Evolutionary conservation across 2,113 vertebrate species (phyloP).

Genomic region (Regulus satrapa): DNA sequence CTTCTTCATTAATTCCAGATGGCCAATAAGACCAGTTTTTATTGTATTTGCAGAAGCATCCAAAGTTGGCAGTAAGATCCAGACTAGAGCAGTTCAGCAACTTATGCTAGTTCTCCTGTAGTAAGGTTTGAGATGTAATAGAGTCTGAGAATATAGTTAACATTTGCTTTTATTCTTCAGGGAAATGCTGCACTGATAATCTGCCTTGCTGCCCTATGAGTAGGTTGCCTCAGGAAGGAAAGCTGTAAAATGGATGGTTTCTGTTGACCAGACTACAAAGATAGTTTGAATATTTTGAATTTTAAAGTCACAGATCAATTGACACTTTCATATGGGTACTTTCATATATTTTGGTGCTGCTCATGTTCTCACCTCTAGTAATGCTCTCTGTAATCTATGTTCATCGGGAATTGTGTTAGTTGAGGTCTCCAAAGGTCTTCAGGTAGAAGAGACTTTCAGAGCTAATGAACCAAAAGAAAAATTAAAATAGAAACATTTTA

Average conservation of each 20-base stretch:
- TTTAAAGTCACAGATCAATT: background rate
- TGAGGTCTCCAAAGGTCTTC: background rate
- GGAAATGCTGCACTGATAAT: background rate
- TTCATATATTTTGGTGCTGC: background rate
- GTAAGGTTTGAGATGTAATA: background rate
- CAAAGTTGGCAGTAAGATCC: background rate
- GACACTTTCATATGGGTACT: background rate
- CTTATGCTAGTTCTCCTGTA: background rate
- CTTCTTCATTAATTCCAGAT: constrained; percentile 15
- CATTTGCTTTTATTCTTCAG: background rate
- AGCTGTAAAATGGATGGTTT: background rate
- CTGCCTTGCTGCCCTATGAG: background rate
- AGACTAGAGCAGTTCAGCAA: background rate
- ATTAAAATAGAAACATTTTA: background rate
- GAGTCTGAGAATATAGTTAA: background rate
- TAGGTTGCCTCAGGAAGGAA: background rate
- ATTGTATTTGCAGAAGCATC: background rate
- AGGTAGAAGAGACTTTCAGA: background rate
- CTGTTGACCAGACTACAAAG: background rate
- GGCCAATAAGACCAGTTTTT: background rate
- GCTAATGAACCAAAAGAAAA: background rate
- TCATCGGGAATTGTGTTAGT: background rate
- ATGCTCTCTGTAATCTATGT: background rate
- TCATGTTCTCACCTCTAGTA: background rate
- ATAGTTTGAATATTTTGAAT: background rate